Conservation (phyloP, 2,797 vertebrate genomes). For the Semaprochilodus insignis region DNA sequence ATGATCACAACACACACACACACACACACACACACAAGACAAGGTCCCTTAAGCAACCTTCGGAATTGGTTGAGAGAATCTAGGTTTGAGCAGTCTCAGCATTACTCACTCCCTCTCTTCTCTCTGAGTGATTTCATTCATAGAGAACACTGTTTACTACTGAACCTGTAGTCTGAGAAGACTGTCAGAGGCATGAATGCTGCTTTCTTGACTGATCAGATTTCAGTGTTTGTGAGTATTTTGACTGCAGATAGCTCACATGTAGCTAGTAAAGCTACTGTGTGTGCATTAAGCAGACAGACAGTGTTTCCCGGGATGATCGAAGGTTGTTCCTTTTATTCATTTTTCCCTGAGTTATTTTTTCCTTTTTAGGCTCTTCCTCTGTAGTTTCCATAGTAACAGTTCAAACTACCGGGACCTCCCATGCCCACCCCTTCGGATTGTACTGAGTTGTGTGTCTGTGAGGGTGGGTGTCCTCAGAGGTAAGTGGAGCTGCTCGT, state of each 20-base stretch:
- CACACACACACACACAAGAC: not conserved
- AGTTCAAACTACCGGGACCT: constrained; percentile 48
- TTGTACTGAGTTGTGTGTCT: constrained; percentile 14
- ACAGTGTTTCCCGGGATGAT: constrained; percentile 9
- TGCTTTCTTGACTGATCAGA: not conserved
- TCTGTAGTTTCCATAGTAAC: constrained; percentile 56
- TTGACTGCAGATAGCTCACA: not conserved
- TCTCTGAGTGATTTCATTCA: not conserved
- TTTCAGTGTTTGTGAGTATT: not conserved
- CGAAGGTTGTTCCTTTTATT: constrained; percentile 2
- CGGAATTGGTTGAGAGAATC: not conserved
- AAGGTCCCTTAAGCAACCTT: not conserved
- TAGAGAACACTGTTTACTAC: constrained; percentile 12
- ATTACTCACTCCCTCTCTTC: not conserved
- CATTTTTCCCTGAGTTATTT: constrained; percentile 8
- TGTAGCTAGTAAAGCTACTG: not conserved
- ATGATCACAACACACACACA: not conserved
- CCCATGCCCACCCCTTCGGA: constrained; percentile 29
- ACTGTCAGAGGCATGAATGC: not conserved
- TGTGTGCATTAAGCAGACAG: not conserved
- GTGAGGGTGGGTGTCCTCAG: not conserved
- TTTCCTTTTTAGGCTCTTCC: constrained; percentile 17
- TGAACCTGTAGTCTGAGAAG: not conserved
- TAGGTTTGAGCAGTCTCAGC: not conserved
- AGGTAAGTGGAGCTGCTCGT: constrained; percentile 39